Evolutionary conservation across 2,113 vertebrate genomes (phyloP), one percentile per base, ranked within the genome.

Genomic region (Macquaria australasica): DNA sequence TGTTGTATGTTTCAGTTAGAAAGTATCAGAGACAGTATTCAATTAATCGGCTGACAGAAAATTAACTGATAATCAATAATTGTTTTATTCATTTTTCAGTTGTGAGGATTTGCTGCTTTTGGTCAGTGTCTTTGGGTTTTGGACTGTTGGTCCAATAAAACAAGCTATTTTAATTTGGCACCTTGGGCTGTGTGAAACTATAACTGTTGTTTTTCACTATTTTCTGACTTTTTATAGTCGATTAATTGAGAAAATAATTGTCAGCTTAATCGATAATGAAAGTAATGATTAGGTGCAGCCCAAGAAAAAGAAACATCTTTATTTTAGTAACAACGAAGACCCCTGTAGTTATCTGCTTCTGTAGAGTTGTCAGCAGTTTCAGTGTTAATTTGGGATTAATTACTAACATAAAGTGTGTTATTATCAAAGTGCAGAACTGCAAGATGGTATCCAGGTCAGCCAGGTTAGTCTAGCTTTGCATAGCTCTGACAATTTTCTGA

Each of bases 401-500:
- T 28, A 51, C 43, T 20, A 10, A 37, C 31, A 39, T 53, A 58
- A 68, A 77, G 64, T 68, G 45, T 56, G 37, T 77, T 56, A 39
- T 53, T 63, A 72, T 48, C 23, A 79, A 73, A 16, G 21, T 68
- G 50, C 45, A 78, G 28, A 53, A 41, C 25, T 28, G 34, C 21
- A 81, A 6, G 14, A 18, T 43, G 43, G 43, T 25, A 31, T 28
- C 43, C 39, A 18, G 66, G 21, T 60, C 41, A 2, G 50, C 14
- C 4, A 39, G 37, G 60, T 77, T 18, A 76, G 11, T 63, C 16
- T 9, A 34, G 45, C 68, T 81, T 50, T 63, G 37, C 53, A 79
- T 28, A 75, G 63, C 62, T 69, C 77, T 73, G 51, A 79, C 55
- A 75, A 62, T 70, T 43, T 59, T 28, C 58, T 77, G 69, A 66